Percentiles rank a stretch among this genome's conserved stretches.
phyloP scores from a whole-genome alignment of 2,113 vertebrate genomes.

The Hippolais icterina region DNA sequence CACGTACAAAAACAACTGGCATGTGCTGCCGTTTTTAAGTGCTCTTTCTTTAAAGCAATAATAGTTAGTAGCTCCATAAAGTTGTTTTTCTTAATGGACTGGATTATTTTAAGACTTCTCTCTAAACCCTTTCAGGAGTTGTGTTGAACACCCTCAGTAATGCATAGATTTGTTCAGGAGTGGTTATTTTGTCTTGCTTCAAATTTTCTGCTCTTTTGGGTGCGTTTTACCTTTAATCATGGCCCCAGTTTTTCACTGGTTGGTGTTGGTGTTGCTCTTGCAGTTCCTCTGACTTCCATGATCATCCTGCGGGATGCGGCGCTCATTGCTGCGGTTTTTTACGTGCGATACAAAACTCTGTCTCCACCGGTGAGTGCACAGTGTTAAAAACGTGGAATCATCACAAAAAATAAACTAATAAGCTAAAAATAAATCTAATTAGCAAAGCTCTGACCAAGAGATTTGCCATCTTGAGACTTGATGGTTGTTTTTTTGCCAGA shows the following conservation, averaged over 20 bases:
- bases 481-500: neutral
- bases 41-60: neutral
- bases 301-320: constrained; percentile 90
- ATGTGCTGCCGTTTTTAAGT: neutral
- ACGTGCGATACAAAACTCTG: constrained; percentile 94
- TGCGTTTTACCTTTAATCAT: neutral
- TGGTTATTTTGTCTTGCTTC: neutral
- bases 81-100: neutral
- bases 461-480: neutral
- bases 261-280: constrained; percentile 44
- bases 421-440: neutral
- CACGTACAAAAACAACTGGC: rapidly evolving
- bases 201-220: neutral
- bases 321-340: constrained; percentile 94
- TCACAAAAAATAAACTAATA: neutral
- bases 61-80: neutral
- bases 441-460: neutral
- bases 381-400: rapidly evolving
- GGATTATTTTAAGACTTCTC: neutral
- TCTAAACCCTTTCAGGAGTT: neutral
- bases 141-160: rapidly evolving
- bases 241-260: neutral
- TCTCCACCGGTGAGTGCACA: constrained; percentile 89
- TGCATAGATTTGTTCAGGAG: rapidly evolving
- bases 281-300: constrained; percentile 89